These are phyloP conservation scores for Parnassius smintheus DNA, from an alignment of 2,888 invertebrate genomes.

Conservation along the genomic window DNA sequence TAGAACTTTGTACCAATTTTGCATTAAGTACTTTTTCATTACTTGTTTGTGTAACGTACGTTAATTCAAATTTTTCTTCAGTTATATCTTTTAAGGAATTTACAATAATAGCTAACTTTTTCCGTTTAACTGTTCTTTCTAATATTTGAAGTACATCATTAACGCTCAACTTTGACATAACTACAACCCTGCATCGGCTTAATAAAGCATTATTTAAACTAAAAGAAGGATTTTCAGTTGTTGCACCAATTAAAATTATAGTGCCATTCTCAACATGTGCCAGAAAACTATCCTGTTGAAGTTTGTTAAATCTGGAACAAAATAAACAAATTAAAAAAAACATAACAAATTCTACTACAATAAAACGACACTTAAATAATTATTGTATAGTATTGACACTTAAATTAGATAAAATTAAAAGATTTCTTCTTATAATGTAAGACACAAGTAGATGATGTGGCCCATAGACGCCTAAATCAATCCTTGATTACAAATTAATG, in stretches of 20 bases:
- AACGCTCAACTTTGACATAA: slow-evolving; percentile 85
- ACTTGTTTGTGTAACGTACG: slow-evolving; percentile 4
- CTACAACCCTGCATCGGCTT: slow-evolving; percentile 89
- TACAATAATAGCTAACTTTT: slow-evolving; percentile 49
- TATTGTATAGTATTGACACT: no score
- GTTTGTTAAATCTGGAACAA: slow-evolving; percentile 85
- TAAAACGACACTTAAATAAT: no score
- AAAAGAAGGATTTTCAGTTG: slow-evolving; percentile 94
- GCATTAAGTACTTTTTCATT: no score
- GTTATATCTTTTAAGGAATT: slow-evolving; percentile 40
- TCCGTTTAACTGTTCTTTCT: slow-evolving; percentile 74
- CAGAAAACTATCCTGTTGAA: slow-evolving; percentile 90
- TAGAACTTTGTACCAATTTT: neutral
- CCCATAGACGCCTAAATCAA: no score
- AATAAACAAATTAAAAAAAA: neutral
- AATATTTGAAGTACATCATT: slow-evolving; percentile 83
- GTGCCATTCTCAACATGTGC: slow-evolving; percentile 91
- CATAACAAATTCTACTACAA: no score
- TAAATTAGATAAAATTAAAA: no score
- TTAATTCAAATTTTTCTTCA: slow-evolving; percentile 29
- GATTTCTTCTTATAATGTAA: no score
- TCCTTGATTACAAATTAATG: no score
- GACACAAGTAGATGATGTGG: no score
- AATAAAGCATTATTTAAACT: slow-evolving; percentile 89
- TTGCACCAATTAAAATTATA: slow-evolving; percentile 89